Base-by-base conservation (phyloP, 2,888 invertebrate genomes). In the Caradrina clavipalpis region DNA sequence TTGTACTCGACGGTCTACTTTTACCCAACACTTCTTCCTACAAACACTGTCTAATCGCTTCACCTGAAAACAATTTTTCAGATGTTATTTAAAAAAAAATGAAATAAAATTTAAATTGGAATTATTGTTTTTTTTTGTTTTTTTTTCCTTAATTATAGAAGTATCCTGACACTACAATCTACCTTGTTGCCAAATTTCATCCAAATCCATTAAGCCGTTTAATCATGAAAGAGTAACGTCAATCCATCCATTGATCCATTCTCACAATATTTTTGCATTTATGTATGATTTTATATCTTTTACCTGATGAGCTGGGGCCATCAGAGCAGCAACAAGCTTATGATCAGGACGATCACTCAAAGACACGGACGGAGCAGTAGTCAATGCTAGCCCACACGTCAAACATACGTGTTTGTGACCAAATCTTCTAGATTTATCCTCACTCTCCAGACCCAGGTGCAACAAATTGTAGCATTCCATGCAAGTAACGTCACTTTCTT, bases 261-360 rank as follows among this genome's bases (percentile, higher is more conserved):
- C n/a, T n/a, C n/a, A n/a, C n/a, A n/a, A n/a, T n/a, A n/a, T n/a
- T n/a, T n/a, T n/a, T n/a, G n/a, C n/a, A n/a, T n/a, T n/a, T n/a
- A n/a, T n/a, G n/a, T n/a, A n/a, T n/a, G n/a, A n/a, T n/a, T n/a
- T n/a, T 6, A 15, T 6, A 31, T 26, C 0, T 7, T 21, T 31
- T 35, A 70, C 70, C 70, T 72, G 72, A 50, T 71, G 70, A n/a
- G 70, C 35, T 2, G 72, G 70, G 1, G 15, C 42, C 63, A 45
- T 45, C 19, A 50, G 26, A 4, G 3, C 55, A 26, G 63, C 31
- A 7, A 45, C 11, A 13, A 71, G 45, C 13, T 72, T 72, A 1
- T 26, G 11, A 63, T 63, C 70, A 50, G 19, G 72, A 26, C 0
- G n/a, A 15, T 21, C 13, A 1, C 26, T 45, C 19, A 72, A 50